phyloP scores from a whole-genome alignment of 2,888 invertebrate species.

The Hydraecia micacea region DNA sequence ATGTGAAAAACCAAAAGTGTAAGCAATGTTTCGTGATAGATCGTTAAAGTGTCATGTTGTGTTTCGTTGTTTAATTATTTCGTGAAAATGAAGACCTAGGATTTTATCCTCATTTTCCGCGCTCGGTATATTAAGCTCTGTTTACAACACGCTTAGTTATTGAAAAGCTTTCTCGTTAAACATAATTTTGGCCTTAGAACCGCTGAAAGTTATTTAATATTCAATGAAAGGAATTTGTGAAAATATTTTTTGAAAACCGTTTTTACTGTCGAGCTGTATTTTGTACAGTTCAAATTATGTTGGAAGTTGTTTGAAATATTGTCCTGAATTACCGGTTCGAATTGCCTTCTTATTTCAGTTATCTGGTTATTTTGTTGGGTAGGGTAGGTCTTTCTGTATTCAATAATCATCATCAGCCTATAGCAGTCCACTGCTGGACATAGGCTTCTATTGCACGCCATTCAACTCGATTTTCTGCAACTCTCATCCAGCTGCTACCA shows the following conservation, averaged over 20 bases:
- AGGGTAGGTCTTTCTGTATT: not conserved
- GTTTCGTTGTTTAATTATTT: constrained; percentile 11
- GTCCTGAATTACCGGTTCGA: not conserved
- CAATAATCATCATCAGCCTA: not conserved
- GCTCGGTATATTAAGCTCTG: constrained; percentile 33
- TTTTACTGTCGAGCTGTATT: not conserved
- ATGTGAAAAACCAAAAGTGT: not conserved
- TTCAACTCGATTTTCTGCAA: too few species aligned
- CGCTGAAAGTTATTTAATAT: constrained; percentile 12
- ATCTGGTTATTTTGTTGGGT: not conserved
- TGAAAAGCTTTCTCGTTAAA: constrained; percentile 32
- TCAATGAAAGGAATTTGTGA: not conserved
- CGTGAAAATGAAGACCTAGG: not conserved
- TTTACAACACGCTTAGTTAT: constrained; percentile 45
- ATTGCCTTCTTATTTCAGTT: not conserved
- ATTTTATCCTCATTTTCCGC: constrained; percentile 29
- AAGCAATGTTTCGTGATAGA: not conserved
- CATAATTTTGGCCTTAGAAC: constrained; percentile 10
- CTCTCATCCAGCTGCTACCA: too few species aligned
- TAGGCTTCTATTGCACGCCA: too few species aligned
- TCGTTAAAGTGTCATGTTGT: constrained; percentile 33
- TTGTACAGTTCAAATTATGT: not conserved
- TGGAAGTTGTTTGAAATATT: not conserved
- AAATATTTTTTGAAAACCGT: not conserved
- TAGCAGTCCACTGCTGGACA: too few species aligned